These are phyloP conservation scores for Heliothis peltigera DNA, from an alignment of 2,888 invertebrate species.

Conservation along the genomic window DNA sequence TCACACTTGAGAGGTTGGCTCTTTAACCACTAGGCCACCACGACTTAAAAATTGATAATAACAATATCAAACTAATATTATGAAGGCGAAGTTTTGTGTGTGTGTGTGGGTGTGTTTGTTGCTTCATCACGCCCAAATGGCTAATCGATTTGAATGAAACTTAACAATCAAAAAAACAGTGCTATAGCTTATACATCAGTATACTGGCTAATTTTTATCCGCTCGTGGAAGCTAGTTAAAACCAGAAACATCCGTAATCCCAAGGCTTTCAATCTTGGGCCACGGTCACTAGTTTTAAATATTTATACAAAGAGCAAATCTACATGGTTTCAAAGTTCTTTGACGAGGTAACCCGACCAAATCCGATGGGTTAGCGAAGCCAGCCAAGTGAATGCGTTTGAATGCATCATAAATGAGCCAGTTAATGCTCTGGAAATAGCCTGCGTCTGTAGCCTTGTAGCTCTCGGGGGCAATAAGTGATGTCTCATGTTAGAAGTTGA, in stretches of 20 bases:
- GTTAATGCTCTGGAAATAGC: conserved; percentile 54
- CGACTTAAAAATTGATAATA: too few relatives aligned
- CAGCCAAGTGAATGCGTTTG: conserved; percentile 43
- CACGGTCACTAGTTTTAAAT: neutral
- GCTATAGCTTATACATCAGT: too few relatives aligned
- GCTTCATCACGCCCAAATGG: too few relatives aligned
- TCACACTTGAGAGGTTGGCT: too few relatives aligned
- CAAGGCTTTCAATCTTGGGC: neutral
- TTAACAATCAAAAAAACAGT: too few relatives aligned
- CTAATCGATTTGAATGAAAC: too few relatives aligned
- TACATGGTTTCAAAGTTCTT: conserved; percentile 21
- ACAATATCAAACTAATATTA: too few relatives aligned
- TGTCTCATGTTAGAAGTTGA: conserved; percentile 12
- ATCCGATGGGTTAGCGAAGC: conserved; percentile 36
- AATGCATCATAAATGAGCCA: conserved; percentile 60
- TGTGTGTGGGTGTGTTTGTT: too few relatives aligned
- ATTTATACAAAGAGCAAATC: conserved; percentile 13
- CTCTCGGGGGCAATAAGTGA: conserved; percentile 2
- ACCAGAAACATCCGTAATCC: neutral
- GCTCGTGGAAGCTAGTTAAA: too few relatives aligned
- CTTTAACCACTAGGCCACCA: too few relatives aligned
- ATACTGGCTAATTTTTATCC: too few relatives aligned
- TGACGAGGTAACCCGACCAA: conserved; percentile 31
- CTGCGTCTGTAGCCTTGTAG: conserved; percentile 23
- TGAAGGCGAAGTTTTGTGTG: too few relatives aligned